Evolutionary conservation across 2,888 invertebrate genomes (phyloP).

Genomic region (Oligia strigilis): DNA sequence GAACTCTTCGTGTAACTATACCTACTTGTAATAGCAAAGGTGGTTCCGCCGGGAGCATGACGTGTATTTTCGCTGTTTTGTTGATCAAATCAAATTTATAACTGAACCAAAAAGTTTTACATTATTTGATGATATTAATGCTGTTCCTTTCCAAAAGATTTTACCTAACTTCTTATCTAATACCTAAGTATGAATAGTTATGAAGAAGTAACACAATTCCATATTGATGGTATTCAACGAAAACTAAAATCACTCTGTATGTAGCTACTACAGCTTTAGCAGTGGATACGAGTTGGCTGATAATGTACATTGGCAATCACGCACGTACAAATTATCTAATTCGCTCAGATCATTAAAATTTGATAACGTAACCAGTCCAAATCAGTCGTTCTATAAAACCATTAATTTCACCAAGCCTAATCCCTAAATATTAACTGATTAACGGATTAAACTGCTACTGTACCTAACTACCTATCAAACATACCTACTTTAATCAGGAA

Average conservation of each 20-base stretch:
- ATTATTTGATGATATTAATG: neutral
- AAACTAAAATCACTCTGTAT: conserved; percentile 59
- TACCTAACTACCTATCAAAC: neutral
- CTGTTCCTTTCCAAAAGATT: neutral
- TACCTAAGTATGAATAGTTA: neutral
- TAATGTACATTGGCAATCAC: conserved; percentile 71
- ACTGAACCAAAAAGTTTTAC: no score
- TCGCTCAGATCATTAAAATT: conserved; percentile 42
- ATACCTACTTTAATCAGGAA: neutral
- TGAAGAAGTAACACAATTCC: neutral
- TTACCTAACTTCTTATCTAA: neutral
- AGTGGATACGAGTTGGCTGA: conserved; percentile 49
- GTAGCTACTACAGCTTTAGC: neutral
- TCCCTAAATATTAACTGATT: conserved; percentile 9
- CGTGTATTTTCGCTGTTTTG: neutral
- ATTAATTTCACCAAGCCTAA: conserved; percentile 22
- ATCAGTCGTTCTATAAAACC: conserved; percentile 32
- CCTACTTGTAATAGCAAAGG: no score
- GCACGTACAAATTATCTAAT: conserved; percentile 79
- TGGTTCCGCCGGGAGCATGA: no score
- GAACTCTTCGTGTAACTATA: no score
- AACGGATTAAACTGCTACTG: neutral
- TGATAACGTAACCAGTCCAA: conserved; percentile 28
- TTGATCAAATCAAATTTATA: no score
- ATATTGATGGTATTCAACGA: neutral